Percentiles rank a stretch among this genome's conserved stretches.
Conservation (phyloP, 2,888 invertebrate species). For the Colletes collaris region DNA sequence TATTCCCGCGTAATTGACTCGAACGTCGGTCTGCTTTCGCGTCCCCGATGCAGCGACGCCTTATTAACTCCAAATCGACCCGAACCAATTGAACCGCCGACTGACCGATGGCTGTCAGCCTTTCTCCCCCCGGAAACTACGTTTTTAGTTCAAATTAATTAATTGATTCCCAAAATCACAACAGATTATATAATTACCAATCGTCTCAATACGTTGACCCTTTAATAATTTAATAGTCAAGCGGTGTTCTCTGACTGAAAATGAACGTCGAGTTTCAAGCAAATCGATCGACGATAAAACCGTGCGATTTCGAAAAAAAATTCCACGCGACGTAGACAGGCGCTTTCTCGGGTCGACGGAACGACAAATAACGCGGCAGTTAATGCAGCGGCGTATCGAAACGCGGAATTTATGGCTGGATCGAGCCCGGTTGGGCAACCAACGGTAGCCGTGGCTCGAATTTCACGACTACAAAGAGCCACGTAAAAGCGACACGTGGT, state of each 20-base stretch:
- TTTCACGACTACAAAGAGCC: constrained; percentile 28
- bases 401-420: not conserved
- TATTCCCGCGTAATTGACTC: constrained; percentile 30
- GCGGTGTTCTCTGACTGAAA: too few species aligned
- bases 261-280: too few species aligned
- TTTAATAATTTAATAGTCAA: too few species aligned
- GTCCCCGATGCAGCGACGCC: constrained; percentile 26
- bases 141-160: too few species aligned
- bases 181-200: too few species aligned
- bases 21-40: constrained; percentile 8
- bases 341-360: not conserved
- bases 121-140: too few species aligned
- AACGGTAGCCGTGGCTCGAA: constrained; percentile 26
- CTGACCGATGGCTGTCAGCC: too few species aligned
- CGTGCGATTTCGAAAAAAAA: not conserved
- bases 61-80: constrained; percentile 16
- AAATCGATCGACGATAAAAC: not conserved
- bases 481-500: not conserved
- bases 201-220: too few species aligned
- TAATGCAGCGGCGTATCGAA: not conserved
- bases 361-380: not conserved
- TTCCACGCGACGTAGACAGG: not conserved
- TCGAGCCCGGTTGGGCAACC: constrained; percentile 22
- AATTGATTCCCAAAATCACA: too few species aligned
- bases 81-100: not conserved